A percentile compares a stretch with the other conserved stretches of the same genome.
Evolutionary conservation across 2,113 vertebrate genomes (phyloP).

Genomic region (Rhinogobius similis): DNA sequence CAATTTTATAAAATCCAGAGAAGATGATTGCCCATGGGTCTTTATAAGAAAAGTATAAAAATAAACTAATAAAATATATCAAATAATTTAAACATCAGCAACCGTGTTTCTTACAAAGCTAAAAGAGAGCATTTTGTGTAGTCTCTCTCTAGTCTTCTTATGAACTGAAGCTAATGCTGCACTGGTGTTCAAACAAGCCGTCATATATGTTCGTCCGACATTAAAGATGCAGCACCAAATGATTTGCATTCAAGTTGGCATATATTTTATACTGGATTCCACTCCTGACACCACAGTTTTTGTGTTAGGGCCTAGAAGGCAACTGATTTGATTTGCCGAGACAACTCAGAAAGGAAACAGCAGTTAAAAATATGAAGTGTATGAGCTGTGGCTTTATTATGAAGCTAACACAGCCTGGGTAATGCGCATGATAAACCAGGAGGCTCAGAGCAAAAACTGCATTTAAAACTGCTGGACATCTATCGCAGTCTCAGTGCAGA

Average conservation of each 20-base stretch:
- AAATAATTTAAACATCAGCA: neutral
- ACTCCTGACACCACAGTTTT: neutral
- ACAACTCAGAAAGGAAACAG: neutral
- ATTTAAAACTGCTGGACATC: conserved; percentile 13
- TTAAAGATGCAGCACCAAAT: neutral
- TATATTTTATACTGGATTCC: neutral
- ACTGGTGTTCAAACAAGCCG: neutral
- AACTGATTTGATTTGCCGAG: neutral
- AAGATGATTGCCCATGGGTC: too few species aligned
- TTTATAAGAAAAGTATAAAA: neutral
- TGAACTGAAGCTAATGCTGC: neutral
- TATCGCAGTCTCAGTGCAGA: conserved; percentile 25
- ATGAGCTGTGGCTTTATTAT: conserved; percentile 8
- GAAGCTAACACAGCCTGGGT: neutral
- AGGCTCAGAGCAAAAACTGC: neutral
- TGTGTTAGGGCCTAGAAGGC: neutral
- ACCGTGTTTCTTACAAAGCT: neutral
- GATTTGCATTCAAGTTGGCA: neutral
- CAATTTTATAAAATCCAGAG: too few species aligned
- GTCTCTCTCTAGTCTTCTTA: neutral
- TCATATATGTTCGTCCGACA: neutral
- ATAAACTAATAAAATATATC: neutral
- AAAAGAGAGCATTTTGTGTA: neutral
- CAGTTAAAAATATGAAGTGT: neutral
- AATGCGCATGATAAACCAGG: neutral